Evolutionary conservation across 1,140 invertebrate genomes (phyloP).

Genomic region (Tribolium castaneum): DNA sequence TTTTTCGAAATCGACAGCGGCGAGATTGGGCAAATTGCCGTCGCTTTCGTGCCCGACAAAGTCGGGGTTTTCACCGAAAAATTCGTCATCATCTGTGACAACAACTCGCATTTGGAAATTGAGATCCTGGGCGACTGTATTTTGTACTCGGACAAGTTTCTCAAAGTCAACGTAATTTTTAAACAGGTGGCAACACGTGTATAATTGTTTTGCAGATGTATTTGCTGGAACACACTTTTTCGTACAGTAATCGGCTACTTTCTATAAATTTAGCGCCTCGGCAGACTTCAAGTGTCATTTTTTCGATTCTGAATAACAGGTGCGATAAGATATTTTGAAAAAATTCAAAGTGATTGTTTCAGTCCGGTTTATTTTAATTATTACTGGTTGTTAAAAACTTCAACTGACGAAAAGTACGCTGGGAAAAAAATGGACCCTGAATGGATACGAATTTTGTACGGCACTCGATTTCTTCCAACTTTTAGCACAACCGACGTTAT

Average conservation of each 20-base stretch:
- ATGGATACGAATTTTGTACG: neutral
- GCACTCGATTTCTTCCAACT: neutral
- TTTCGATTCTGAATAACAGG: constrained; percentile 36
- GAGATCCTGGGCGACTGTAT: constrained; percentile 37
- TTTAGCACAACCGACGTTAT: constrained; percentile 20
- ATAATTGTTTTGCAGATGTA: neutral
- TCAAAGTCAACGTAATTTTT: constrained; percentile 6
- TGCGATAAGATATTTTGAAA: neutral
- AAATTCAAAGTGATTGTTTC: neutral
- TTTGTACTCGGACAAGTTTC: constrained; percentile 18
- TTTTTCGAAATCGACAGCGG: constrained; percentile 28
- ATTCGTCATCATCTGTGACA: constrained; percentile 34
- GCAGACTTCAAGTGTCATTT: neutral
- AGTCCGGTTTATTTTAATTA: neutral
- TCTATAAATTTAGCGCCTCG: neutral
- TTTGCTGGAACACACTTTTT: neutral
- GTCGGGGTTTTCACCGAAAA: constrained; percentile 30
- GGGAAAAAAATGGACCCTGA: neutral
- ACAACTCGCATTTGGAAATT: constrained; percentile 24
- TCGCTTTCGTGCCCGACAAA: constrained; percentile 2
- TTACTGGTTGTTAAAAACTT: constrained; percentile 23
- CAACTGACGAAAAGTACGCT: neutral
- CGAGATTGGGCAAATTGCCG: constrained; percentile 4
- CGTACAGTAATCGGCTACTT: neutral
- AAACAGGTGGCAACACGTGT: neutral